Percentiles rank a stretch among this genome's conserved stretches.
Evolutionary conservation across 2,113 vertebrate genomes (phyloP).

Genomic region (Piaya cayana): DNA sequence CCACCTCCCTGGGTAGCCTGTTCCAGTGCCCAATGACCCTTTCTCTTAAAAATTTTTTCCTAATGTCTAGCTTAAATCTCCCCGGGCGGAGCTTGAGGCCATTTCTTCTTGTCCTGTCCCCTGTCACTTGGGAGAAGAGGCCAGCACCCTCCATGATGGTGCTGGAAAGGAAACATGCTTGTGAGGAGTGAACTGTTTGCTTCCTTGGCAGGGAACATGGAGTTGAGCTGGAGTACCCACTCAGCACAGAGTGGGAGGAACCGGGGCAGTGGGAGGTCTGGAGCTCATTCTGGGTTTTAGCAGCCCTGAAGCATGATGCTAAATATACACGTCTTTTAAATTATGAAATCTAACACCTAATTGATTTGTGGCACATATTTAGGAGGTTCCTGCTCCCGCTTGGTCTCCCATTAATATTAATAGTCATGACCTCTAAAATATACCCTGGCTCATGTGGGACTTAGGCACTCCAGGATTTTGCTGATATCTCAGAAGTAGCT

Average conservation of each 20-base stretch:
- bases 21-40: too few species aligned
- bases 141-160: too few species aligned
- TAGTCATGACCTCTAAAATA: conserved; percentile 28
- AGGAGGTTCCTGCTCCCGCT: neutral
- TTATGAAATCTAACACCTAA: conserved; percentile 29
- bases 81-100: too few species aligned
- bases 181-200: rapidly evolving
- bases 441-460: neutral
- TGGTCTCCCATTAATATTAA: conserved; percentile 27
- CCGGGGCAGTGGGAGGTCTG: neutral
- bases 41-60: too few species aligned
- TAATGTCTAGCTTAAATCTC: too few species aligned
- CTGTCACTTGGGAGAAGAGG: too few species aligned
- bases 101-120: too few species aligned
- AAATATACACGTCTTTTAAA: conserved; percentile 22
- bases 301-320: neutral
- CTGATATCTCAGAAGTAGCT: neutral
- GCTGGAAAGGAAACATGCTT: rapidly evolving
- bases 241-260: neutral
- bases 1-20: too few species aligned
- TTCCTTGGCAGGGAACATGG: rapidly evolving
- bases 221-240: rapidly evolving
- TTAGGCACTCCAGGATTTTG: neutral
- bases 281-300: neutral
- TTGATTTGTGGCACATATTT: conserved; percentile 17